Evolutionary conservation across 2,113 vertebrate genomes (phyloP).

Genomic region (Probosciger aterrimus): DNA sequence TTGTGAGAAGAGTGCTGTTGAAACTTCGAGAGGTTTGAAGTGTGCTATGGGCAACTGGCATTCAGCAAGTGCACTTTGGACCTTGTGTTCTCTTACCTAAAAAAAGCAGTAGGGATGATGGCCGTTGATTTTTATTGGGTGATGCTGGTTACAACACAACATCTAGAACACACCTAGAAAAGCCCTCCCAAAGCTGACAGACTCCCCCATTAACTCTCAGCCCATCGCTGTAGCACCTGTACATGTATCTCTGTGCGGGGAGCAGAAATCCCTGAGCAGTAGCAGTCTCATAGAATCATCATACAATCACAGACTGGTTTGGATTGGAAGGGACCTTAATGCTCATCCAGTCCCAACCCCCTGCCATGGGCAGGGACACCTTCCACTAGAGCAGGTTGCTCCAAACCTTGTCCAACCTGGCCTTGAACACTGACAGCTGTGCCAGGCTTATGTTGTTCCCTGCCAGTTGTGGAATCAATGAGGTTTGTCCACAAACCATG

Average conservation of each 20-base stretch:
- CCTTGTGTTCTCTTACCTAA: background rate
- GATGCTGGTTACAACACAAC: background rate
- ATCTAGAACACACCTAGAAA: background rate
- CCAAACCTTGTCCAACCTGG: background rate
- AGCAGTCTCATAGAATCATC: background rate
- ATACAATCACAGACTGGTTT: background rate
- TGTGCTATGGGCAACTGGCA: background rate
- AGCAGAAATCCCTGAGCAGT: background rate
- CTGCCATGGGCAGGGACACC: background rate
- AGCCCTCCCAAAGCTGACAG: background rate
- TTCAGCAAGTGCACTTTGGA: background rate
- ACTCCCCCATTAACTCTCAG: background rate
- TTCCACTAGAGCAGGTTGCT: background rate
- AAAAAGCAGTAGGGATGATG: background rate
- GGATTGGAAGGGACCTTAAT: background rate
- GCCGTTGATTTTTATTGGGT: background rate
- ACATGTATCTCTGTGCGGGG: accelerated
- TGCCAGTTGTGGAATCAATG: background rate
- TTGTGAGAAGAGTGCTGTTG: background rate
- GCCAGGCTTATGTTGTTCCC: background rate
- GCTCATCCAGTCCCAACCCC: background rate
- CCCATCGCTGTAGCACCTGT: background rate
- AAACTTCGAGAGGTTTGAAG: background rate
- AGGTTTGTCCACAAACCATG: background rate
- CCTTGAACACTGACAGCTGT: background rate